phyloP scores from a whole-genome alignment of 2,113 vertebrate species.

The Corythaixoides concolor region DNA sequence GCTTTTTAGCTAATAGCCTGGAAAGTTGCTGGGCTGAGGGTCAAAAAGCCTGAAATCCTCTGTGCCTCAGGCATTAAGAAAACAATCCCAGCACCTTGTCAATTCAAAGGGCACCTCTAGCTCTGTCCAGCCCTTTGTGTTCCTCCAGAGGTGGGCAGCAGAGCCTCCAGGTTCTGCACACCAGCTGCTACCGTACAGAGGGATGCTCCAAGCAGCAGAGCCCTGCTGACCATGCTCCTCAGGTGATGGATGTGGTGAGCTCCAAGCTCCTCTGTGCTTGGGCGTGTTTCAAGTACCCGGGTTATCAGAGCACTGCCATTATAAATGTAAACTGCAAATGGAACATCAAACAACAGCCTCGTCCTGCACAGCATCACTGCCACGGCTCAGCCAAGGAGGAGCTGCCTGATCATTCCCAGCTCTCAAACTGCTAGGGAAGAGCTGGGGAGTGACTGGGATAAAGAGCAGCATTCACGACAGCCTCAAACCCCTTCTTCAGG shows the following conservation, averaged over 20 bases:
- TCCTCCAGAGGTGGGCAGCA: background rate
- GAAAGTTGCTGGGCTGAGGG: background rate
- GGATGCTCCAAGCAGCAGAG: background rate
- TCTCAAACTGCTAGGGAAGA: constrained; percentile 21
- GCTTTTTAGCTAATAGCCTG: background rate
- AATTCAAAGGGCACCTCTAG: background rate
- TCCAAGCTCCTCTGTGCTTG: constrained; percentile 2
- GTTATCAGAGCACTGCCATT: constrained; percentile 22
- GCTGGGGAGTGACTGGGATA: constrained; percentile 37
- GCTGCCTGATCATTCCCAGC: constrained; percentile 63
- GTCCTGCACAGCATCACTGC: constrained; percentile 57
- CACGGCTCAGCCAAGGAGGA: constrained; percentile 10
- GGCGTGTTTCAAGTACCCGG: constrained; percentile 38
- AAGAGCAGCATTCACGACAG: constrained; percentile 50
- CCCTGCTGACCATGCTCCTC: background rate
- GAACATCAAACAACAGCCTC: constrained; percentile 64
- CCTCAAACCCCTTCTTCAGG: constrained; percentile 24
- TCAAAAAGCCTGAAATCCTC: background rate
- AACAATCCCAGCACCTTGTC: background rate
- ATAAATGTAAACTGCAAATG: constrained; percentile 63
- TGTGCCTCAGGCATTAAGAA: background rate
- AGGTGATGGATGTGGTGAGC: constrained; percentile 55
- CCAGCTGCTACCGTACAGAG: background rate
- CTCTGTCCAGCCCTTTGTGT: background rate
- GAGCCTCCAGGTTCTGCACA: background rate